Conservation (phyloP, 64 coral and sea anemone species). For the Actinia equina region DNA sequence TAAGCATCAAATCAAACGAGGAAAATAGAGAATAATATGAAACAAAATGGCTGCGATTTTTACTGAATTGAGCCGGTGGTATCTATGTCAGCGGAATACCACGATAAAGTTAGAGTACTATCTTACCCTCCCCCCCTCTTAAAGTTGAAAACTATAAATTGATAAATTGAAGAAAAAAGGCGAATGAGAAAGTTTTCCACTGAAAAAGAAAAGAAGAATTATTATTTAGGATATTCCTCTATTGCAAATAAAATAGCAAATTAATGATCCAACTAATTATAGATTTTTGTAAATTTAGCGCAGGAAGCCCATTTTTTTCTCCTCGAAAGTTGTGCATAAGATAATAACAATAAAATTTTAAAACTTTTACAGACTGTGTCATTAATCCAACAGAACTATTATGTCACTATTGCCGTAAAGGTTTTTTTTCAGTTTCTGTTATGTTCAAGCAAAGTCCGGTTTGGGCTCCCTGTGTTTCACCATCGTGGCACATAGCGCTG, state of each 20-base stretch:
- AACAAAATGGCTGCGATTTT: constrained; percentile 16
- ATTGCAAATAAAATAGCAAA: no score
- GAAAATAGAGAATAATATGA: neutral
- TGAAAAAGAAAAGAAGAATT: no score
- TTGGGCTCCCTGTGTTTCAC: neutral
- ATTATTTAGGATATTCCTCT: no score
- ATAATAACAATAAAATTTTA: no score
- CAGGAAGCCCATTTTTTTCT: no score
- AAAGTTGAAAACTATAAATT: neutral
- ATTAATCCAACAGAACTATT: no score
- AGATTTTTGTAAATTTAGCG: no score
- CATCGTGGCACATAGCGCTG: neutral
- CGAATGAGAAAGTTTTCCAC: no score
- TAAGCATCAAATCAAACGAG: neutral
- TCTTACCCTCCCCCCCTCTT: neutral
- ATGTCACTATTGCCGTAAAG: no score
- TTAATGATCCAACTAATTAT: no score
- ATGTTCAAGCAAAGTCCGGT: neutral
- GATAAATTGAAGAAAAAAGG: neutral
- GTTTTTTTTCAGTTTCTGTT: neutral
- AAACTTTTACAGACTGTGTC: no score
- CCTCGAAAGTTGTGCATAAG: no score
- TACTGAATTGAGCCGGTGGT: neutral
- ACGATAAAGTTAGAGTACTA: neutral
- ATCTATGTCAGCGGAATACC: neutral